A percentile compares a stretch with the other conserved stretches of the same genome.
Conservation (phyloP, 2,888 invertebrate genomes). For the Polymixis lichenea region DNA sequence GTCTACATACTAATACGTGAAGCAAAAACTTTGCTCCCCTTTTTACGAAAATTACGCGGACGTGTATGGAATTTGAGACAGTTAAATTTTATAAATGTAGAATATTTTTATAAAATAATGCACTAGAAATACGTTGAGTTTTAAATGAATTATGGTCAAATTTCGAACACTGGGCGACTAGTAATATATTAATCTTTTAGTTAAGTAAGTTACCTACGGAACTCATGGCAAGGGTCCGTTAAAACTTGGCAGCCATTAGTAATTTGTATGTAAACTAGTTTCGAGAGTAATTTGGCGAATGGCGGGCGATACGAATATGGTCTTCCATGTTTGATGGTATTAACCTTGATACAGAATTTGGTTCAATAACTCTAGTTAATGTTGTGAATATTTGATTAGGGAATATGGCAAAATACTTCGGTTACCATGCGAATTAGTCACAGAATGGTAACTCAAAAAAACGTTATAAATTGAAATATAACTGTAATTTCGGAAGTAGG, state of each 20-base stretch:
- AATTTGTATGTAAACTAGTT: conserved; percentile 61
- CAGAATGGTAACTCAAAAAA: background rate
- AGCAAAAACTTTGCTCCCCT: no score
- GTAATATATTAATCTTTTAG: background rate
- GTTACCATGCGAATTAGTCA: background rate
- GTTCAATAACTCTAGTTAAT: conserved; percentile 19
- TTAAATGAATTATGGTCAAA: no score
- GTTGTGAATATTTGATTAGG: conserved; percentile 13
- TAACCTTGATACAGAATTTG: conserved; percentile 56
- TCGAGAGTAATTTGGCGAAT: conserved; percentile 53
- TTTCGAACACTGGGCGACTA: no score
- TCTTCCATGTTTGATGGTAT: conserved; percentile 31
- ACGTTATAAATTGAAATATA: no score
- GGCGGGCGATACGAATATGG: conserved; percentile 53
- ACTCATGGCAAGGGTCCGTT: conserved; percentile 1
- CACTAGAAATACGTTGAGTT: no score
- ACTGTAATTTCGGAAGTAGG: no score
- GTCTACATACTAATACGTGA: no score
- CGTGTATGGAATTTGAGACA: no score
- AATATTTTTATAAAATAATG: no score
- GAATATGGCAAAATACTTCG: background rate
- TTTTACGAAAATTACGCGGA: no score
- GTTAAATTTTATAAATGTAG: no score
- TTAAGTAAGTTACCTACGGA: conserved; percentile 17
- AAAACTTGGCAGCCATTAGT: conserved; percentile 35